A percentile compares a stretch with the other conserved stretches of the same genome.
These are phyloP conservation scores for Montipora cactus DNA, from an alignment of 64 coral and sea anemone genomes.

Conservation along the genomic window DNA sequence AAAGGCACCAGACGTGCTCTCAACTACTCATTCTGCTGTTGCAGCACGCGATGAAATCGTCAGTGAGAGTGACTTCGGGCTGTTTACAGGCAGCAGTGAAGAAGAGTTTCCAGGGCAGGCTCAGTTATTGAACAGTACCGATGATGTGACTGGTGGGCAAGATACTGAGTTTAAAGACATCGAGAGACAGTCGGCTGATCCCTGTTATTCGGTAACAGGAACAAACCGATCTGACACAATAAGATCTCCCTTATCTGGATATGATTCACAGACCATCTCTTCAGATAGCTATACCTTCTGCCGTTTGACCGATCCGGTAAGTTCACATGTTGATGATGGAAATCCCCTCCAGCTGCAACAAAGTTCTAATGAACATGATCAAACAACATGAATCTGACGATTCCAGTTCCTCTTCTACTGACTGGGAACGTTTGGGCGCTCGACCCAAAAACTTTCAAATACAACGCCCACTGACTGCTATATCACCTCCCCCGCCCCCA, in stretches of 20 bases:
- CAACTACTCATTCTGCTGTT: neutral
- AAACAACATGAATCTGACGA: neutral
- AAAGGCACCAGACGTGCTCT: neutral
- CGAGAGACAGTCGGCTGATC: neutral
- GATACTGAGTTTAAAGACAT: neutral
- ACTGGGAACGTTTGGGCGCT: constrained; percentile 2
- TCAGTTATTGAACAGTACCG: neutral
- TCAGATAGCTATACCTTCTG: no score
- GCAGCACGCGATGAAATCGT: neutral
- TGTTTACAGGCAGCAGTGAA: neutral
- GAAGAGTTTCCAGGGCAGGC: neutral
- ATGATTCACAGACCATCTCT: neutral
- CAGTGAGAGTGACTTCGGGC: neutral
- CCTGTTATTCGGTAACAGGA: neutral
- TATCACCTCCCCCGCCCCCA: neutral
- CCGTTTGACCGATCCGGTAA: no score
- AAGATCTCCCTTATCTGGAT: no score
- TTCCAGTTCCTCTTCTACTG: neutral
- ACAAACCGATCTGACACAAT: neutral
- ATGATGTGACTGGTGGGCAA: neutral
- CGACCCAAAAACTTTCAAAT: neutral
- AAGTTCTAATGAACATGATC: neutral
- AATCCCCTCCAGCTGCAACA: neutral
- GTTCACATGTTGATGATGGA: no score
- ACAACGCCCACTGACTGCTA: neutral